Evolutionary conservation across 2,888 invertebrate genomes (phyloP).

Genomic region (Pristionchus arcanus): DNA sequence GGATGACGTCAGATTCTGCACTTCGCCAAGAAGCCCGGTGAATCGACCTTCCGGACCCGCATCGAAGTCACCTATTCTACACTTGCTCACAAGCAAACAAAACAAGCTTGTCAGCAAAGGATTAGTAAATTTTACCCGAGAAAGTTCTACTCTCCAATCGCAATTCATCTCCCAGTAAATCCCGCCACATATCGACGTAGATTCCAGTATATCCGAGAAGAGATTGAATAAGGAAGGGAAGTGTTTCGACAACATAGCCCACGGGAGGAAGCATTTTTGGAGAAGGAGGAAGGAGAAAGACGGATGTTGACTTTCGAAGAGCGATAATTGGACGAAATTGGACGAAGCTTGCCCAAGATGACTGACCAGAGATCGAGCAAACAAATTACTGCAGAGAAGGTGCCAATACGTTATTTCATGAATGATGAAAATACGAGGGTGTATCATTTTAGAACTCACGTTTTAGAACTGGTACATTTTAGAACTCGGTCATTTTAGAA

Average conservation of each 20-base stretch:
- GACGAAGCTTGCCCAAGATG: no score
- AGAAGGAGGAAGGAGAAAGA: no score
- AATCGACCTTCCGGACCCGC: background rate
- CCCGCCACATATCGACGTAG: slow-evolving; percentile 4
- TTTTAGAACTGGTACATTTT: no score
- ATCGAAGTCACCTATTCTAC: background rate
- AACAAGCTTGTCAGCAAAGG: background rate
- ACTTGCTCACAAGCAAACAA: no score
- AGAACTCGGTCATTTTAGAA: no score
- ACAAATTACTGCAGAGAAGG: no score
- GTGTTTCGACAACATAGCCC: background rate
- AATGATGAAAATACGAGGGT: no score
- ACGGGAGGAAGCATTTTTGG: background rate
- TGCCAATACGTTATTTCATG: no score
- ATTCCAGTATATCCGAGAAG: background rate
- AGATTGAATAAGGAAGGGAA: background rate
- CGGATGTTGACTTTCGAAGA: background rate
- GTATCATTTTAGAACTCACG: no score
- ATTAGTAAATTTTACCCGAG: background rate
- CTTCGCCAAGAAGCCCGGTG: background rate
- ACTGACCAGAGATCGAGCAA: no score
- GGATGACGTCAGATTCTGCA: background rate
- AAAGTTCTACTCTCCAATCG: background rate
- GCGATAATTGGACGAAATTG: no score
- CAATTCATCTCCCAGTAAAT: background rate